Conservation (phyloP, 1,140 invertebrate genomes). For the Anastatus disparis region DNA sequence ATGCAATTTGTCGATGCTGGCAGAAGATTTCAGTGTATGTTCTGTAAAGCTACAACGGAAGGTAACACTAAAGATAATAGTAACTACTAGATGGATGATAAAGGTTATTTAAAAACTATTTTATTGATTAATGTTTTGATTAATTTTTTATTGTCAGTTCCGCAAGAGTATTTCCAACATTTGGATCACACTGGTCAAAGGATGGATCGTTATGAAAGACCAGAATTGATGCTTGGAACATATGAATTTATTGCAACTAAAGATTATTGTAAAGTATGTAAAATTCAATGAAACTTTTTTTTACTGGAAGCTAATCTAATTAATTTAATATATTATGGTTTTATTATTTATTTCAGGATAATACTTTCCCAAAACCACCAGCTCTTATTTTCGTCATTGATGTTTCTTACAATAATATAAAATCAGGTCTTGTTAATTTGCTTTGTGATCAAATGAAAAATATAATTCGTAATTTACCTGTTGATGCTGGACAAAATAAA, state of each 20-base stretch:
- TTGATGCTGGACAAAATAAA: conserved; percentile 78
- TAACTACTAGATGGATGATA: too few species aligned
- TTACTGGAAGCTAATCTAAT: conserved; percentile 6
- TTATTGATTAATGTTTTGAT: conserved; percentile 1
- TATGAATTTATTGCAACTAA: conserved; percentile 97
- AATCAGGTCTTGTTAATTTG: conserved; percentile 89
- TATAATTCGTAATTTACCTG: conserved; percentile 73
- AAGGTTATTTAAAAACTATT: background rate
- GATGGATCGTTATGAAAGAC: conserved; percentile 92
- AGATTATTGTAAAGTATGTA: conserved; percentile 92
- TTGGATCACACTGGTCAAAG: conserved; percentile 94
- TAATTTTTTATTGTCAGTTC: conserved; percentile 74
- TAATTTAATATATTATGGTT: conserved; percentile 20
- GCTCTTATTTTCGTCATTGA: conserved; percentile 97
- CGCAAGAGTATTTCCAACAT: conserved; percentile 96
- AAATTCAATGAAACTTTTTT: background rate
- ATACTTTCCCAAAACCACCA: conserved; percentile 89
- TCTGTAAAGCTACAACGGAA: conserved; percentile 95
- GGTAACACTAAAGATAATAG: conserved; percentile 72
- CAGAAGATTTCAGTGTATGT: conserved; percentile 92
- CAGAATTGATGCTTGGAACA: conserved; percentile 94
- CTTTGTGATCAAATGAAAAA: conserved; percentile 87
- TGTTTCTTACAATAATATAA: conserved; percentile 96
- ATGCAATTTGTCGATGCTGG: conserved; percentile 99
- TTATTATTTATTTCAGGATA: conserved; percentile 74